Evolutionary conservation across 2,888 invertebrate species (phyloP).

Genomic region (Aphodius granarius): DNA sequence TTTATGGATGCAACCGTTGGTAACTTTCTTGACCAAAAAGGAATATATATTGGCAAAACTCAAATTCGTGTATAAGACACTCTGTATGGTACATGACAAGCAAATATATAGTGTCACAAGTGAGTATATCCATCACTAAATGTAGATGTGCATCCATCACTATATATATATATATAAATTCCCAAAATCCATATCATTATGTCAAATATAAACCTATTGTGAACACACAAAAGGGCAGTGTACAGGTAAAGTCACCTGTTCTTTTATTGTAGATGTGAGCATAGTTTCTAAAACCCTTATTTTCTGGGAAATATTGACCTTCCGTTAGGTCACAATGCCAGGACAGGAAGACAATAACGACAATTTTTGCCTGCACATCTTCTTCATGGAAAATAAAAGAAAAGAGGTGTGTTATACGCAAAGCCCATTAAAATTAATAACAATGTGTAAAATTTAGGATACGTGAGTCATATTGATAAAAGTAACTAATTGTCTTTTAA

Average conservation of each 20-base stretch:
- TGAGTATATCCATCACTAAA: no score
- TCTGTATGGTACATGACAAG: no score
- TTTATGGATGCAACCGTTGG: no score
- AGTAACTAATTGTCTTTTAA: background rate
- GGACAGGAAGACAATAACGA: background rate
- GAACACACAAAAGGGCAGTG: background rate
- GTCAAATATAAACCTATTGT: background rate
- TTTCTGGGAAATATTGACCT: background rate
- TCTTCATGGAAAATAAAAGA: no score
- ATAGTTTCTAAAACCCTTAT: background rate
- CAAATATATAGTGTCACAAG: no score
- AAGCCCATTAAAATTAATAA: background rate
- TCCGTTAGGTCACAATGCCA: background rate
- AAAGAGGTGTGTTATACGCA: no score
- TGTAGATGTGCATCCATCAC: no score
- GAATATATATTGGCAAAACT: no score
- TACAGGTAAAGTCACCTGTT: background rate
- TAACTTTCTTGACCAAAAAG: no score
- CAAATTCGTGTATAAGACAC: no score
- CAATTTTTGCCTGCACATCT: background rate
- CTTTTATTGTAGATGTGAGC: background rate
- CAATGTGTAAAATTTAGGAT: background rate
- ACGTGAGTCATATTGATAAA: background rate
- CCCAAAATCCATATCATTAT: no score
- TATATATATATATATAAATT: no score